Base-by-base conservation (phyloP, 2,888 invertebrate genomes). In the Synergus laeviventris region DNA sequence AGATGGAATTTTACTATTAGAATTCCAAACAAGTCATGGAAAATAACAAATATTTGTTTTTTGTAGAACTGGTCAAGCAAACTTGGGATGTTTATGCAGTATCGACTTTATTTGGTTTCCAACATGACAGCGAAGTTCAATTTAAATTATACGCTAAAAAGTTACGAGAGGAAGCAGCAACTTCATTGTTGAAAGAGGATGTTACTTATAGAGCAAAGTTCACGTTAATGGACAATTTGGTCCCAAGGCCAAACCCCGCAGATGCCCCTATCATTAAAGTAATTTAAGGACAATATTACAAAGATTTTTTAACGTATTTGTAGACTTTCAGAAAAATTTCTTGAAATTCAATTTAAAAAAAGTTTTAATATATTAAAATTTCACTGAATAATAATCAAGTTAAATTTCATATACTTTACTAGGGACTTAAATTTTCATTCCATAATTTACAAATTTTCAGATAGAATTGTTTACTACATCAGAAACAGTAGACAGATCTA, bases 31-130 rank as follows among this genome's bases (percentile, higher is more conserved):
- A 56, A 36, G 1, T 62, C 18, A 66, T 45, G 24, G 11, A 24
- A 66, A 66, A 64, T 18, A 66, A 24, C 1, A 39, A 18, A 18
- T 54, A 9, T 54, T 54, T 74, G 1, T 38, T 45, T n/a, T 21
- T 38, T 74, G 24, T 24, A 91, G 91, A 82, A 61, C 80, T 91
- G 16, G 76, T 89, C 39, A 80, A 83, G 49, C 85, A 87, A 80
- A 89, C 88, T 14, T 91, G 91, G 91, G 87, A 83, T 45, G 79
- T 90, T 38, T 90, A 82, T 79, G 88, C 86, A 31, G 88, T 89
- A 8, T 90, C 91, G 14, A 82, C 86, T 5, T 81, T 91, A 70
- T 89, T 88, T 76, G 86, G 86, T 76, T 87, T 91, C 76, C 61
- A 86, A 42, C 77, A 78, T 11, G 73, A 84, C n/a, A 84, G 86